Conservation (phyloP, 2,888 invertebrate species). For the Cactoblastis cactorum region DNA sequence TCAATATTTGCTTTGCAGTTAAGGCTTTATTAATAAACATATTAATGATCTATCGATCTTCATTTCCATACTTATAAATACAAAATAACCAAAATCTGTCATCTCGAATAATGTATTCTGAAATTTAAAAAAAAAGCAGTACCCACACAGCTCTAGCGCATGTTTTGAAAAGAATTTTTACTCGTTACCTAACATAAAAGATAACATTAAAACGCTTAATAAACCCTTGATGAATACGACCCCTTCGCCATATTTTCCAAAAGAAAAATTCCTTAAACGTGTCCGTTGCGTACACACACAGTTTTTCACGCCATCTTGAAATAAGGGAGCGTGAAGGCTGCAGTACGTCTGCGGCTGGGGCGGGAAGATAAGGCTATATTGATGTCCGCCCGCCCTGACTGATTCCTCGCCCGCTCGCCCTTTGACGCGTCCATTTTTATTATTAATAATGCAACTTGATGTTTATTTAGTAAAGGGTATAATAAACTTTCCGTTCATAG, state of each 20-base stretch:
- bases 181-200: not conserved
- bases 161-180: not conserved
- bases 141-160: too few relatives aligned
- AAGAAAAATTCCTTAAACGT: not conserved
- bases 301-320: slow-evolving; percentile 9
- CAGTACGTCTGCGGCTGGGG: slow-evolving; percentile 12
- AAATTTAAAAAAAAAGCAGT: too few relatives aligned
- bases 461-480: slow-evolving; percentile 14
- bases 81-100: too few relatives aligned
- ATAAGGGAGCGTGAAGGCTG: slow-evolving; percentile 9
- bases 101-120: too few relatives aligned
- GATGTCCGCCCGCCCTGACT: slow-evolving; percentile 20
- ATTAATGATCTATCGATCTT: too few relatives aligned
- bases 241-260: not conserved
- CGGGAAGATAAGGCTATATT: slow-evolving; percentile 22
- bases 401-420: slow-evolving; percentile 16
- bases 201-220: not conserved
- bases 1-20: too few relatives aligned
- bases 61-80: too few relatives aligned
- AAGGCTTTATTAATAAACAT: too few relatives aligned
- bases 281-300: not conserved
- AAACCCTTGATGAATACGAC: not conserved
- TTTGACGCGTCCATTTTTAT: slow-evolving; percentile 17
- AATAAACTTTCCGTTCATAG: too few relatives aligned
- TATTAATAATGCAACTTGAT: slow-evolving; percentile 18